Conservation (phyloP, 2,113 vertebrate genomes). For the Redunca redunca region DNA sequence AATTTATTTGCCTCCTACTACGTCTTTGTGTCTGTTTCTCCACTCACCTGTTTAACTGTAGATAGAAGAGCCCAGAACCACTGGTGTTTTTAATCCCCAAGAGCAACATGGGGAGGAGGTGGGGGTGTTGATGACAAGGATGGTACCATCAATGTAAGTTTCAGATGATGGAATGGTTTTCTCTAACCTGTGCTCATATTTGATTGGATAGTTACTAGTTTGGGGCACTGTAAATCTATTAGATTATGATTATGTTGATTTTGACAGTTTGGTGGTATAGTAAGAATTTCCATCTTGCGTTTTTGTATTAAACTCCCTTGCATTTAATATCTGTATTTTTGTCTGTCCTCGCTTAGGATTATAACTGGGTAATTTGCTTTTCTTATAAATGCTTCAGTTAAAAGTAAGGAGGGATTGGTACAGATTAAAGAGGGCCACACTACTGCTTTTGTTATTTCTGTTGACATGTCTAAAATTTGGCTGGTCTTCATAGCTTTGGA, state of each 20-base stretch:
- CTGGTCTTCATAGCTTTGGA: neutral
- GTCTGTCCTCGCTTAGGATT: slow-evolving; percentile 27
- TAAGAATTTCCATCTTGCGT: neutral
- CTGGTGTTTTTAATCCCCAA: neutral
- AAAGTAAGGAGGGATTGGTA: neutral
- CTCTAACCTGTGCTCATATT: slow-evolving; percentile 1
- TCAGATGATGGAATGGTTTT: neutral
- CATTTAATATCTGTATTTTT: slow-evolving; percentile 54
- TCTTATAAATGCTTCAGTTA: slow-evolving; percentile 19
- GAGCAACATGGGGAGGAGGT: neutral
- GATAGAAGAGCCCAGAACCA: neutral
- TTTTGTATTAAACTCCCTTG: slow-evolving; percentile 28
- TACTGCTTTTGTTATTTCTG: neutral
- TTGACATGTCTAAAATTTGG: slow-evolving; percentile 28
- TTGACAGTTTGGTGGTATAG: slow-evolving; percentile 28
- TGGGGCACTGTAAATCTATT: neutral
- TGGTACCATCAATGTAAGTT: neutral
- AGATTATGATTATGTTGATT: slow-evolving; percentile 29
- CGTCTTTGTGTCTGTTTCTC: neutral
- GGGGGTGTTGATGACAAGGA: neutral
- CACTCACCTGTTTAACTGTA: neutral
- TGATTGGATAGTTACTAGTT: neutral
- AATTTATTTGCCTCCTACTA: neutral
- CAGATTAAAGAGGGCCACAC: slow-evolving; percentile 33
- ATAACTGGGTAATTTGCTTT: slow-evolving; percentile 26